A percentile compares a stretch with the other conserved stretches of the same genome.
These are phyloP conservation scores for Nothobranchius kuhntae DNA, from an alignment of 2,113 vertebrate genomes.

Conservation along the genomic window DNA sequence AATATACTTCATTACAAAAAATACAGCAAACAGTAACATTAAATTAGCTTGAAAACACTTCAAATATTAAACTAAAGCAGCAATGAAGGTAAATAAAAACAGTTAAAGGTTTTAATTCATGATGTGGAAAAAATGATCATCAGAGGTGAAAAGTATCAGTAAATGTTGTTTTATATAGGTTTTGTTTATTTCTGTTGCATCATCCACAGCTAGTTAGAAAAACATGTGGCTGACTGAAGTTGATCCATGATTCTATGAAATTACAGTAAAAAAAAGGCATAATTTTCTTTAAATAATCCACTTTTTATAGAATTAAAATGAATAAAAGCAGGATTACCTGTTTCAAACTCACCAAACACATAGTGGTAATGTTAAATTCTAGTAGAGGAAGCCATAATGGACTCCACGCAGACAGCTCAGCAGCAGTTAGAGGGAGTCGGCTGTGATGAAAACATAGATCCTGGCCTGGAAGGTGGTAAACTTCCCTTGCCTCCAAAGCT, in stretches of 20 bases:
- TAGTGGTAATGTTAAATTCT: constrained; percentile 38
- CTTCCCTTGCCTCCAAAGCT: constrained; percentile 90
- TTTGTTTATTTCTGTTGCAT: too few species aligned
- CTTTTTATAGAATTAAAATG: neutral
- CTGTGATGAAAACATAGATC: constrained; percentile 93
- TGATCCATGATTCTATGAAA: neutral
- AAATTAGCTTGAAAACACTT: constrained; percentile 46
- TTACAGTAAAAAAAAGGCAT: neutral
- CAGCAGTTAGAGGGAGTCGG: constrained; percentile 73
- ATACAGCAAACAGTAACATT: constrained; percentile 40
- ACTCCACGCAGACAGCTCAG: constrained; percentile 10
- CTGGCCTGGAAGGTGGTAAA: constrained; percentile 91
- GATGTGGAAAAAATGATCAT: too few species aligned
- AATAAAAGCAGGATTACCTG: constrained; percentile 1
- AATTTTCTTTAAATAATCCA: neutral
- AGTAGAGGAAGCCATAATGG: constrained; percentile 24
- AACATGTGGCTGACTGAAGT: neutral
- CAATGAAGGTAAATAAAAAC: constrained; percentile 18
- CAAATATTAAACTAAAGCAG: constrained; percentile 37
- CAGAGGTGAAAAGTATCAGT: too few species aligned
- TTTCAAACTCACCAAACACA: neutral
- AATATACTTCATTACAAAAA: constrained; percentile 52
- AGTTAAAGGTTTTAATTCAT: too few species aligned
- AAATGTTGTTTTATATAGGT: too few species aligned
- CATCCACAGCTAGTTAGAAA: too few species aligned